phyloP scores from a whole-genome alignment of 2,113 vertebrate species.

The Oryzias woworae region DNA sequence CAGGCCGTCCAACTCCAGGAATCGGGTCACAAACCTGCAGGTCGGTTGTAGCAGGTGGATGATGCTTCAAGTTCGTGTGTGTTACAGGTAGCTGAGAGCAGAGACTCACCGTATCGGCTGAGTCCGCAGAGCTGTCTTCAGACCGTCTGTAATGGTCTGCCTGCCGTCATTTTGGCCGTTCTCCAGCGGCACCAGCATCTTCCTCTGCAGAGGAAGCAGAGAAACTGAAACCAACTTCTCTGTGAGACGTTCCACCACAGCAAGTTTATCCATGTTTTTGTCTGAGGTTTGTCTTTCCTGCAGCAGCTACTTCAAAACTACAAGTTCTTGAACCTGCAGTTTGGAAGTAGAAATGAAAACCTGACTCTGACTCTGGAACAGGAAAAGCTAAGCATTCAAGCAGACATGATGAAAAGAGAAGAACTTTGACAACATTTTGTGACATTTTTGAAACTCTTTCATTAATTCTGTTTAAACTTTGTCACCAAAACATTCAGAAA shows the following conservation, averaged over 20 bases:
- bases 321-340: too few relatives aligned
- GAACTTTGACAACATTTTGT: too few relatives aligned
- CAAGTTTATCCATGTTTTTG: too few relatives aligned
- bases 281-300: too few relatives aligned
- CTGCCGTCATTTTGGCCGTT: slow-evolving; percentile 87
- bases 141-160: slow-evolving; percentile 84
- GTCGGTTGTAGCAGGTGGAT: not conserved
- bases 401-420: too few relatives aligned
- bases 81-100: not conserved
- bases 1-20: slow-evolving; percentile 96
- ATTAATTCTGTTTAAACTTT: too few relatives aligned
- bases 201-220: slow-evolving; percentile 76
- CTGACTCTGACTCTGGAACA: too few relatives aligned
- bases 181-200: slow-evolving; percentile 82
- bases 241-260: too few relatives aligned
- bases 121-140: slow-evolving; percentile 92
- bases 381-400: too few relatives aligned
- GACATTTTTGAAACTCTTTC: too few relatives aligned
- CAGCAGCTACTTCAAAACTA: too few relatives aligned
- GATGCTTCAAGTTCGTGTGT: not conserved
- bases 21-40: slow-evolving; percentile 94
- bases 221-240: not conserved
- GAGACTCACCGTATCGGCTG: slow-evolving; percentile 88
- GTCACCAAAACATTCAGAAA: not conserved
- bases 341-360: too few relatives aligned